A percentile compares a stretch with the other conserved stretches of the same genome.
Conservation (phyloP, 2,888 invertebrate genomes). For the Glomeris marginata region DNA sequence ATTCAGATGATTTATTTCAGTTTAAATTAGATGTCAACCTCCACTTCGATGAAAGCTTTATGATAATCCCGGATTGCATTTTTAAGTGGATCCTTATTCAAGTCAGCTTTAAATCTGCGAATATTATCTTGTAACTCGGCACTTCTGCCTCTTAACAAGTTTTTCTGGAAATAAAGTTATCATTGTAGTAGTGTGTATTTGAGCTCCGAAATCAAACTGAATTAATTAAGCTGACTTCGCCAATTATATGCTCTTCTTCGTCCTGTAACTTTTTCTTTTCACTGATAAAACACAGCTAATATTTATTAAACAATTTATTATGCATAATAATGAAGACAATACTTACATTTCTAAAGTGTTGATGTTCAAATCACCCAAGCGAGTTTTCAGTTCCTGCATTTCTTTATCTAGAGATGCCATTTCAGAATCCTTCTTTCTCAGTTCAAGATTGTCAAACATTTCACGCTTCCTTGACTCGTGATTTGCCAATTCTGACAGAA, state of each 20-base stretch:
- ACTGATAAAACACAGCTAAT: slow-evolving; percentile 1
- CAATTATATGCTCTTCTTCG: not conserved
- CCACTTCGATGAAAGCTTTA: slow-evolving; percentile 46
- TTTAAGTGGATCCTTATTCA: slow-evolving; percentile 48
- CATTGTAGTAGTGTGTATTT: not conserved
- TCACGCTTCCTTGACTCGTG: not conserved
- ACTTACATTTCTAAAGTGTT: slow-evolving; percentile 6
- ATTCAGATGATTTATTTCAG: too few species aligned
- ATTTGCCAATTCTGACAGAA: not conserved
- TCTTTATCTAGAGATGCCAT: slow-evolving; percentile 1
- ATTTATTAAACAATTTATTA: not conserved
- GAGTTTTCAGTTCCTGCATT: not conserved
- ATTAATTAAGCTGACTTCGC: not conserved
- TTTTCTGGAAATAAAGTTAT: too few species aligned
- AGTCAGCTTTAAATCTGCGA: slow-evolving; percentile 36
- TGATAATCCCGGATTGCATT: slow-evolving; percentile 53
- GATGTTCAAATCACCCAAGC: slow-evolving; percentile 7
- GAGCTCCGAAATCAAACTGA: not conserved
- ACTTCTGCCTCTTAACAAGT: slow-evolving; percentile 23
- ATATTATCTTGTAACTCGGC: slow-evolving; percentile 29
- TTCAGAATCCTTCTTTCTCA: not conserved
- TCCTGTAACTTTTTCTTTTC: slow-evolving; percentile 2
- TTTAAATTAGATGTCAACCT: slow-evolving; percentile 27
- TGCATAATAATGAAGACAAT: not conserved
- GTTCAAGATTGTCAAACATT: slow-evolving; percentile 2